Evolutionary conservation across 1,140 invertebrate species (phyloP).

Genomic region (Caligus rogercresseyi): DNA sequence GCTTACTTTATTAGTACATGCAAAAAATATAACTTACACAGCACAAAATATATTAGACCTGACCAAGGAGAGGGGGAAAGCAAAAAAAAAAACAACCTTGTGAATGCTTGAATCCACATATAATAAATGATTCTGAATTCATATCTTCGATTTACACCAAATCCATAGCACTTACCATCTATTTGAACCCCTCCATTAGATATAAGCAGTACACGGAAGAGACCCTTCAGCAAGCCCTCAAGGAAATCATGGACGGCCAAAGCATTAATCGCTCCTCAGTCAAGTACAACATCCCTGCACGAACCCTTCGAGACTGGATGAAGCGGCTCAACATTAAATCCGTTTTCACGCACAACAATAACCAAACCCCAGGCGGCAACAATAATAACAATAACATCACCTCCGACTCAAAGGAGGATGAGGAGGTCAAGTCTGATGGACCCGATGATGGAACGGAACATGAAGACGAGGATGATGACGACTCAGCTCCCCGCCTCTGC

Average conservation of each 20-base stretch:
- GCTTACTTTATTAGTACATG: too few relatives aligned
- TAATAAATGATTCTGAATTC: neutral
- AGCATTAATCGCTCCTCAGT: constrained; percentile 14
- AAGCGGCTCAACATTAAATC: constrained; percentile 20
- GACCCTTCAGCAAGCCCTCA: constrained; percentile 17
- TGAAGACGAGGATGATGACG: neutral
- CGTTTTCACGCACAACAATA: constrained; percentile 16
- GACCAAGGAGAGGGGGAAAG: too few relatives aligned
- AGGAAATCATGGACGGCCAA: constrained; percentile 17
- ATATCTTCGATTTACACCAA: neutral
- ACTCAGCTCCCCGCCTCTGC: neutral
- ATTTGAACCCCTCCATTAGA: constrained; percentile 10
- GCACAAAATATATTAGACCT: too few relatives aligned
- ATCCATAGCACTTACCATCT: too few relatives aligned
- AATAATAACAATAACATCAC: neutral
- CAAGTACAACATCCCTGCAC: constrained; percentile 18
- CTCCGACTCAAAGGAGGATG: neutral
- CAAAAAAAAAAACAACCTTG: too few relatives aligned
- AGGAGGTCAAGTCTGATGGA: neutral
- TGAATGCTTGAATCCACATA: too few relatives aligned
- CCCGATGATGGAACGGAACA: neutral
- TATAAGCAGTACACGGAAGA: constrained; percentile 20
- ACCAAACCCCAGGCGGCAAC: constrained; percentile 4
- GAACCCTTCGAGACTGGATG: constrained; percentile 19
- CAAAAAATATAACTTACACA: too few relatives aligned